Evolutionary conservation across 2,888 invertebrate species (phyloP).

Genomic region (Cryptophagus acutangulus): DNA sequence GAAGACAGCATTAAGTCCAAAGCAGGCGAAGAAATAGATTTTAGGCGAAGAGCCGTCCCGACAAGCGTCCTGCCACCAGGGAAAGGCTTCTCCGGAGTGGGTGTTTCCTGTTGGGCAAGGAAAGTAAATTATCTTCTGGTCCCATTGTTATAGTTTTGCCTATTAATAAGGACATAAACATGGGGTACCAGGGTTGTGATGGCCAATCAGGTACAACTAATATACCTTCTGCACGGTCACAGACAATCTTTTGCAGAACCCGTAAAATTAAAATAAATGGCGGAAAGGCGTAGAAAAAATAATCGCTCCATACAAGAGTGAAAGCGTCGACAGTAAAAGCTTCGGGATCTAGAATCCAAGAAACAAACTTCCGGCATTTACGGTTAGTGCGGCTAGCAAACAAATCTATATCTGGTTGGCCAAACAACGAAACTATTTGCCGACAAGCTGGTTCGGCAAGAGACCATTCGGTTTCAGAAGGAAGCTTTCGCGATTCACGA

Average conservation of each 20-base stretch:
- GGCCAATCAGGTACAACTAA: constrained; percentile 31
- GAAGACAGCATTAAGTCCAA: not conserved
- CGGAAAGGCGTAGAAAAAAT: constrained; percentile 20
- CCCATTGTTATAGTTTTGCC: too few species aligned
- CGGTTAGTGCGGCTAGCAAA: constrained; percentile 10
- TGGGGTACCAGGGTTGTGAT: constrained; percentile 31
- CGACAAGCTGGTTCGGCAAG: constrained; percentile 1
- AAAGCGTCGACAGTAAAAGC: constrained; percentile 30
- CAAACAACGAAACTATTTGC: constrained; percentile 7
- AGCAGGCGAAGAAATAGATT: not conserved
- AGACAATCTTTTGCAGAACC: constrained; percentile 30
- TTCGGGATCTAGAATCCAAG: constrained; percentile 30
- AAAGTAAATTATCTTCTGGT: constrained; percentile 3
- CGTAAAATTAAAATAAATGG: constrained; percentile 24
- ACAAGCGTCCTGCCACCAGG: constrained; percentile 3
- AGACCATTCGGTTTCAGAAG: constrained; percentile 5
- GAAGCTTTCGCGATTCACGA: constrained; percentile 1
- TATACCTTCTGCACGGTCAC: constrained; percentile 24
- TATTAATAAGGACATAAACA: constrained; percentile 20
- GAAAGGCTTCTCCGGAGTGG: constrained; percentile 3
- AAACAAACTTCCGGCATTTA: constrained; percentile 30
- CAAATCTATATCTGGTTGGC: constrained; percentile 7
- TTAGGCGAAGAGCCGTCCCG: not conserved
- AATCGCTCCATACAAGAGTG: constrained; percentile 20
- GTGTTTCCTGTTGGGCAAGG: not conserved